Conservation (phyloP, 2,113 vertebrate genomes). For the Antidorcas marsupialis region DNA sequence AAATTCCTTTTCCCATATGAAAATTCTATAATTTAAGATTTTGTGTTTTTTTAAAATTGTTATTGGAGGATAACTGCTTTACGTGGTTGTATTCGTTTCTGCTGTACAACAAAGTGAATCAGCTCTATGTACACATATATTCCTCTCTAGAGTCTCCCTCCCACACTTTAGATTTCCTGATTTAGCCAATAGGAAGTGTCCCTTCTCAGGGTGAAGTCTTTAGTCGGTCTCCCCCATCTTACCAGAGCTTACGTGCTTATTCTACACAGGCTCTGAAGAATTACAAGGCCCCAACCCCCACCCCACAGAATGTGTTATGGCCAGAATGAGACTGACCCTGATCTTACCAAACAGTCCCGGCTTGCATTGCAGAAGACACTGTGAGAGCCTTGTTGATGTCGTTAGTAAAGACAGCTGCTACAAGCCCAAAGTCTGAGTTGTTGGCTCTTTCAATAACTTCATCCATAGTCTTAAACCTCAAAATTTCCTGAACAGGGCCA, state of each 20-base stretch:
- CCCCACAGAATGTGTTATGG: background rate
- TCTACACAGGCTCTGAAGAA: background rate
- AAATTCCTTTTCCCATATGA: background rate
- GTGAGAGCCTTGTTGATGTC: constrained; percentile 98
- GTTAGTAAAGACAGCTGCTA: constrained; percentile 94
- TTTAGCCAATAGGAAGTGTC: background rate
- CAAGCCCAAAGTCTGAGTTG: constrained; percentile 94
- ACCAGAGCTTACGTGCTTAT: background rate
- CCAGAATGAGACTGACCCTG: background rate
- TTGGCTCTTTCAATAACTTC: constrained; percentile 98
- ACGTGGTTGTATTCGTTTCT: background rate
- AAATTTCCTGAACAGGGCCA: constrained; percentile 97
- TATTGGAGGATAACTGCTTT: background rate
- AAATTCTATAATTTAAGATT: background rate
- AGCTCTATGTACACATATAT: background rate
- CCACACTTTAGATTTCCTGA: background rate
- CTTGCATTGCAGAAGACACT: constrained; percentile 94
- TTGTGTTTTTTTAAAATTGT: background rate
- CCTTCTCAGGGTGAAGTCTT: background rate
- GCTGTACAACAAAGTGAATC: background rate
- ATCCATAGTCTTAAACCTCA: constrained; percentile 97
- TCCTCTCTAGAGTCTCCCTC: background rate
- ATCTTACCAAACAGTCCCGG: constrained; percentile 96
- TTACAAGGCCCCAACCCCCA: rapidly evolving
- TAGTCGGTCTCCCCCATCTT: rapidly evolving